phyloP scores from a whole-genome alignment of 2,888 invertebrate species.

The Callyntrura sp. region DNA sequence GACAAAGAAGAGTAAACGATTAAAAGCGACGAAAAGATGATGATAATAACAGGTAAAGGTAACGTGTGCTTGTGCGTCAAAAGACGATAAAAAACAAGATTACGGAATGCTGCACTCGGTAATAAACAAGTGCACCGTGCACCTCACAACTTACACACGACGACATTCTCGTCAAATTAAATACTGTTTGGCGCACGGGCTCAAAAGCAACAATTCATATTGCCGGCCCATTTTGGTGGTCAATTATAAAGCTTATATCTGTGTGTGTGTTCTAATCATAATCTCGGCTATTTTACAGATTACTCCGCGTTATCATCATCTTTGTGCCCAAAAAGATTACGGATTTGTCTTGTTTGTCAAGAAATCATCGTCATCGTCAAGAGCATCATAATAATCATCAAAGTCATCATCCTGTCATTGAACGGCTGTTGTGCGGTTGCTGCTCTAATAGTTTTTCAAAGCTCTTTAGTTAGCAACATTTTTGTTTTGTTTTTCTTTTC shows the following conservation, averaged over 20 bases:
- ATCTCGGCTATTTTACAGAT: slow-evolving; percentile 53
- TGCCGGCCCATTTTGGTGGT: slow-evolving; percentile 20
- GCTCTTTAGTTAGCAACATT: too few species aligned
- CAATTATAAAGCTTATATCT: too few species aligned
- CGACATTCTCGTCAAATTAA: slow-evolving; percentile 22
- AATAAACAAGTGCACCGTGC: slow-evolving; percentile 44
- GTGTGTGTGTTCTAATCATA: too few species aligned
- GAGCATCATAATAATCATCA: not conserved
- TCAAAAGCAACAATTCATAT: not conserved
- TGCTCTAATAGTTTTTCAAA: slow-evolving; percentile 12
- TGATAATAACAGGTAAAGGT: too few species aligned
- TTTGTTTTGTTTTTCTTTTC: slow-evolving; percentile 3
- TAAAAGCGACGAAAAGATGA: not conserved
- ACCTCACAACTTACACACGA: slow-evolving; percentile 26
- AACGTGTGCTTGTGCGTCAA: too few species aligned
- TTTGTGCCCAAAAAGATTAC: slow-evolving; percentile 11
- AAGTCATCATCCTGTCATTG: slow-evolving; percentile 49
- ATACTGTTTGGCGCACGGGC: slow-evolving; percentile 1
- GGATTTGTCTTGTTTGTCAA: slow-evolving; percentile 41
- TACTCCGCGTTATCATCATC: slow-evolving; percentile 35
- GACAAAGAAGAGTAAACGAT: not conserved
- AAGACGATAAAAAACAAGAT: slow-evolving; percentile 22
- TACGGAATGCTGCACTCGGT: slow-evolving; percentile 16
- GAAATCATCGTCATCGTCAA: slow-evolving; percentile 15
- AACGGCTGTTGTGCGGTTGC: not conserved